Base-by-base conservation (phyloP, 2,888 invertebrate species). In the Ypsolopha scabrella region DNA sequence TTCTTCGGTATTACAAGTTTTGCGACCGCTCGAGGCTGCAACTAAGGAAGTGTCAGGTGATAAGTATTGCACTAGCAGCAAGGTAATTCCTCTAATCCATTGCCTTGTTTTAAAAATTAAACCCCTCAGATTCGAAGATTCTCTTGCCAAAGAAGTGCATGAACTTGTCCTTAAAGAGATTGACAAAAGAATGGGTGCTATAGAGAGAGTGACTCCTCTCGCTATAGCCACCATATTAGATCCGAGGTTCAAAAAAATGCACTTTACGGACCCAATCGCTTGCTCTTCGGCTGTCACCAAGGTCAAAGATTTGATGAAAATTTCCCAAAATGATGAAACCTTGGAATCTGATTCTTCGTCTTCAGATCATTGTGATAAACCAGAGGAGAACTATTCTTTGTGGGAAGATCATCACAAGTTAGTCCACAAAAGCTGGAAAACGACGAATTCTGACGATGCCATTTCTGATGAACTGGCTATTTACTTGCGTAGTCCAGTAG, bases 321-420 rank as follows among this genome's bases (percentile, higher is more conserved):
- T 53, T 54, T 41, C 52, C 48, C 51, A 53, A 43, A 47, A 54
- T 44, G 45, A 55, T 43, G n/a, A n/a, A 37, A 52, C 51, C 51
- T 10, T 35, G 52, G 59, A 59, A 55, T 60, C 60, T 50, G 60
- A 60, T 52, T 60, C 63, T 35, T n/a, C n/a, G n/a, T n/a, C n/a
- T n/a, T n/a, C n/a, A n/a, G 60, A 60, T 54, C 64, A 61, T 33
- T 61, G 58, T 1, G 59, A 61, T 39, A 60, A 58, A 60, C 59
- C 52, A 53, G 50, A 55, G 37, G 50, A 34, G 52, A 13, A 54
- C 53, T 57, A 54, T 51, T 50, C 53, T 53, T 57, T 62, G 48
- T 63, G 61, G 59, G 60, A 58, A 51, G 58, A 65, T 57, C 55
- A 59, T 48, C 57, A 59, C 43, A 63, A 63, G 58, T 52, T 63